Percentiles rank a stretch among this genome's conserved stretches.
These are phyloP conservation scores for Sminthopsis crassicaudata DNA, from an alignment of 2,113 vertebrate species.

Conservation along the genomic window DNA sequence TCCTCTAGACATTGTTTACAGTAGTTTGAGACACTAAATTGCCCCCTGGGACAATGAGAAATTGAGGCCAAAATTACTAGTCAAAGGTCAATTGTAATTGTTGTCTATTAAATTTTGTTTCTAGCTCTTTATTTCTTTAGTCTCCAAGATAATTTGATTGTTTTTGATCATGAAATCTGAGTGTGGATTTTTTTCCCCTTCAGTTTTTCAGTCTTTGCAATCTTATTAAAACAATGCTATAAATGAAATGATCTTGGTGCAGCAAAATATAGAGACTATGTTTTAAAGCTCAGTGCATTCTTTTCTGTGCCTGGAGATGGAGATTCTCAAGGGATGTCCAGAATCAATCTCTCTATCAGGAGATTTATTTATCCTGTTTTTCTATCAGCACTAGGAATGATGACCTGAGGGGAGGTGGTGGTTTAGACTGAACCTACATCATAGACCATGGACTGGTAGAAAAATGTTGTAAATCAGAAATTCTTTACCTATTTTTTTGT, in stretches of 20 bases:
- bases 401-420: neutral
- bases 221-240: rapidly evolving
- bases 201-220: conserved; percentile 36
- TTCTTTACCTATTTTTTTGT: neutral
- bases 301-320: neutral
- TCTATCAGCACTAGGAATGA: neutral
- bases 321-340: neutral
- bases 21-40: conserved; percentile 5
- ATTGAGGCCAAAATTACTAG: conserved; percentile 44
- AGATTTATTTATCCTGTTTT: neutral
- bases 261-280: neutral
- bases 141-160: conserved; percentile 59
- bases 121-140: conserved; percentile 51
- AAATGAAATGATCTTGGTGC: neutral
- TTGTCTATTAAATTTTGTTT: conserved; percentile 49
- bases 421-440: neutral
- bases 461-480: neutral
- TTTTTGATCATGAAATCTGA: conserved; percentile 56
- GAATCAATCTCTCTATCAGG: neutral
- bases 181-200: conserved; percentile 34
- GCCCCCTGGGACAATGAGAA: neutral
- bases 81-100: conserved; percentile 68
- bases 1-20: neutral
- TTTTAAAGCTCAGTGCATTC: neutral
- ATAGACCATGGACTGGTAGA: neutral